phyloP scores from a whole-genome alignment of 2,797 vertebrate species.

The Pangasius mekongensis region DNA sequence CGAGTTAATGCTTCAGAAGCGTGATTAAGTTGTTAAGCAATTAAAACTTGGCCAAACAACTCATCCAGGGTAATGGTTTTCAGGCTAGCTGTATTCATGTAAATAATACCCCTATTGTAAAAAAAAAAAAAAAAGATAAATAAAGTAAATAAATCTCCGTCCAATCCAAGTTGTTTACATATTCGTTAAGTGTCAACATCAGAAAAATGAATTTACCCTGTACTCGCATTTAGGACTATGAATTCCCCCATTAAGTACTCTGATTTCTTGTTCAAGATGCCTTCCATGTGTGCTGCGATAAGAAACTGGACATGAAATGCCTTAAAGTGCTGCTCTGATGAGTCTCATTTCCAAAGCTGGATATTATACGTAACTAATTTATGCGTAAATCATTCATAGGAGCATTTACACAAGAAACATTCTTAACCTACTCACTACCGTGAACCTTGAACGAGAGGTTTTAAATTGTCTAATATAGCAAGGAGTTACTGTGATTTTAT shows the following conservation, averaged over 20 bases:
- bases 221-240: background rate
- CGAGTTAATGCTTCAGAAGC: background rate
- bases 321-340: no score
- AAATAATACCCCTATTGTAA: background rate
- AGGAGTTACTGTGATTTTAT: background rate
- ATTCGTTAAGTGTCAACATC: background rate
- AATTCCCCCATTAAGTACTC: background rate
- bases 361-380: background rate
- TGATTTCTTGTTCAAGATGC: background rate
- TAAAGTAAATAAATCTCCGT: background rate
- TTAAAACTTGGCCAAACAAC: slow-evolving; percentile 6
- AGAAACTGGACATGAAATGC: no score
- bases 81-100: background rate
- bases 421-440: background rate
- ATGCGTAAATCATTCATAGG: background rate
- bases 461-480: background rate
- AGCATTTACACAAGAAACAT: background rate
- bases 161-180: background rate
- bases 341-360: background rate
- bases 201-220: background rate
- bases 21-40: slow-evolving; percentile 29
- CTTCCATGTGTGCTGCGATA: no score
- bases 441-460: background rate
- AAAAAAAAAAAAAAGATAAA: background rate
- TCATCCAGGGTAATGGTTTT: background rate